phyloP scores from a whole-genome alignment of 64 coral and sea anemone genomes.

The Acropora tenuis region DNA sequence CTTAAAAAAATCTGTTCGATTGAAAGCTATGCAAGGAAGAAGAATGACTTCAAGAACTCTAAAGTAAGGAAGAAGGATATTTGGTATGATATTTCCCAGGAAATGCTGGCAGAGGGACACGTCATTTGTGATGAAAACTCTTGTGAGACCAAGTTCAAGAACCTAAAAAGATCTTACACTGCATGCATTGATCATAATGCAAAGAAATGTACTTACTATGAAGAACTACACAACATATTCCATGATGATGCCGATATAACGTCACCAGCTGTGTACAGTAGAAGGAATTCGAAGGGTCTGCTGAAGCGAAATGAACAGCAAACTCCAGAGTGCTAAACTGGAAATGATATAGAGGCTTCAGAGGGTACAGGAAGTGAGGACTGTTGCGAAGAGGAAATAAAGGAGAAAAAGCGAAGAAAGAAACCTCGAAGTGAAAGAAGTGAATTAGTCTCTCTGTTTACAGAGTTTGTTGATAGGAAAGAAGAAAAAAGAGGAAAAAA shows the following conservation, averaged over 20 bases:
- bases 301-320: slow-evolving; percentile 16
- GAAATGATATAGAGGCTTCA: no score
- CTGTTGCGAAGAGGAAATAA: slow-evolving; percentile 31
- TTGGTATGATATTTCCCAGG: slow-evolving; percentile 47
- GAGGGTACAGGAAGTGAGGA: no score
- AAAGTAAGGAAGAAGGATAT: slow-evolving; percentile 58
- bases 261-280: slow-evolving; percentile 12
- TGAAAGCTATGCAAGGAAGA: neutral
- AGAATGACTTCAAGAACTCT: slow-evolving; percentile 41
- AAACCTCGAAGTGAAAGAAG: slow-evolving; percentile 64
- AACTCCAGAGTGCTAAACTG: neutral
- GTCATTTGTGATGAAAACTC: neutral
- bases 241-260: neutral
- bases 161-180: slow-evolving; percentile 66
- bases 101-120: slow-evolving; percentile 46
- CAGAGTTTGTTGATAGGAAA: slow-evolving; percentile 62
- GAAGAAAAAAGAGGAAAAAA: slow-evolving; percentile 46
- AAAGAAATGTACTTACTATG: slow-evolving; percentile 39
- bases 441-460: slow-evolving; percentile 65
- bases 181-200: slow-evolving; percentile 57
- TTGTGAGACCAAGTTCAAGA: slow-evolving; percentile 62
- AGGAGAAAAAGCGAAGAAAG: slow-evolving; percentile 49
- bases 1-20: no score
- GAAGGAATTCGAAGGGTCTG: neutral
- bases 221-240: neutral